Evolutionary conservation across 1,140 invertebrate genomes (phyloP).

Genomic region (Scaptomyza graminum): DNA sequence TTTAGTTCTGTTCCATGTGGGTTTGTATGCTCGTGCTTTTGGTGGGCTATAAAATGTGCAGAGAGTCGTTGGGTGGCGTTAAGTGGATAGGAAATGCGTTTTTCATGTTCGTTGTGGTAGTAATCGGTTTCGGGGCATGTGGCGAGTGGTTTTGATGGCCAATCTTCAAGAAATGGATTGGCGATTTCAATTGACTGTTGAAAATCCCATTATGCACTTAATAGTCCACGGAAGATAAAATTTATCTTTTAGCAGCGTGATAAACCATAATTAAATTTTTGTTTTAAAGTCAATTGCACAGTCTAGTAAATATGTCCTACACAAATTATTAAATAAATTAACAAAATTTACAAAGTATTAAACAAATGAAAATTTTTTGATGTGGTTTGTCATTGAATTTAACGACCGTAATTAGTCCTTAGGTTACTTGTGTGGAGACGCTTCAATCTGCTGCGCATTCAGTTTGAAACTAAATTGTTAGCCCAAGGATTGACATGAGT

Average conservation of each 20-base stretch:
- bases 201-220: constrained; percentile 12
- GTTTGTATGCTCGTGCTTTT: neutral
- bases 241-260: neutral
- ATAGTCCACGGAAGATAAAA: neutral
- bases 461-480: too few species aligned
- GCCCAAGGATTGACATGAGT: too few species aligned
- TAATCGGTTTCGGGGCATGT: constrained; percentile 39
- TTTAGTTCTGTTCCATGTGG: too few species aligned
- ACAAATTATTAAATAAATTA: too few species aligned
- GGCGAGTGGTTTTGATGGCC: constrained; percentile 20
- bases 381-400: too few species aligned
- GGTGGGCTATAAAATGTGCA: constrained; percentile 53
- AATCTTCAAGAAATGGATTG: constrained; percentile 32
- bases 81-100: constrained; percentile 63
- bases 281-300: too few species aligned
- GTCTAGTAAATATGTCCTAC: too few species aligned
- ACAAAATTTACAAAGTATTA: too few species aligned
- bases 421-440: too few species aligned
- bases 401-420: too few species aligned
- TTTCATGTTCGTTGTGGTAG: constrained; percentile 51
- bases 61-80: constrained; percentile 43
- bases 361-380: too few species aligned
- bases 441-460: too few species aligned
- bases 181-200: constrained; percentile 42
- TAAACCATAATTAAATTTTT: neutral